Conservation (phyloP, 92 coral and sea anemone species). For the Meandrina meandrites region DNA sequence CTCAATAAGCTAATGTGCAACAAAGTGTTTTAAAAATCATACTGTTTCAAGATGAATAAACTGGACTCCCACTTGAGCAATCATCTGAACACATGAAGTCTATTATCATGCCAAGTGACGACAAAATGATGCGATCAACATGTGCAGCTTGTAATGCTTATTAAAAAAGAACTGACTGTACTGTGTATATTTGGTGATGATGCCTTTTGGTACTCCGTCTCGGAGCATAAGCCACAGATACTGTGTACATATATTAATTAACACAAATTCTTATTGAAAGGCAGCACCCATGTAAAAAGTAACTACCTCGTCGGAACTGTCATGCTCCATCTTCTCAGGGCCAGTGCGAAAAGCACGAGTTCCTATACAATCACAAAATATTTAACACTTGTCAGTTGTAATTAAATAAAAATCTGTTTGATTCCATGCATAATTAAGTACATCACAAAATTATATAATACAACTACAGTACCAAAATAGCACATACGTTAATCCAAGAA, state of each 20-base stretch:
- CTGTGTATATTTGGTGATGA: too few species aligned
- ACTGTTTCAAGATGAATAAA: too few species aligned
- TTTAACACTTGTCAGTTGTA: neutral
- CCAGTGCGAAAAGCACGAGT: neutral
- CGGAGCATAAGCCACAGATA: too few species aligned
- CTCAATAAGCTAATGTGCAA: neutral
- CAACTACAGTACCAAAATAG: too few species aligned
- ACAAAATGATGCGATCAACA: neutral
- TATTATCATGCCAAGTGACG: neutral
- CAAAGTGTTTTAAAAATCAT: too few species aligned
- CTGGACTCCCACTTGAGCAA: too few species aligned
- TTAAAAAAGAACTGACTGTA: too few species aligned
- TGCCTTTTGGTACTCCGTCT: too few species aligned
- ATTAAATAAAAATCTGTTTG: neutral
- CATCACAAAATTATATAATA: neutral
- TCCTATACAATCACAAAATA: neutral
- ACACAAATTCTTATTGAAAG: neutral
- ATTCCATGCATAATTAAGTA: neutral
- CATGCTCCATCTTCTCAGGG: neutral
- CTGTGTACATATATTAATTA: too few species aligned
- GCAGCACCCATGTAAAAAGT: neutral
- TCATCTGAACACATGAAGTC: neutral
- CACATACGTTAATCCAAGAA: too few species aligned
- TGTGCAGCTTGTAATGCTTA: too few species aligned
- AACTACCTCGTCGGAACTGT: neutral